Base-by-base conservation (phyloP, 2,797 vertebrate genomes). In the Lacerta agilis region DNA sequence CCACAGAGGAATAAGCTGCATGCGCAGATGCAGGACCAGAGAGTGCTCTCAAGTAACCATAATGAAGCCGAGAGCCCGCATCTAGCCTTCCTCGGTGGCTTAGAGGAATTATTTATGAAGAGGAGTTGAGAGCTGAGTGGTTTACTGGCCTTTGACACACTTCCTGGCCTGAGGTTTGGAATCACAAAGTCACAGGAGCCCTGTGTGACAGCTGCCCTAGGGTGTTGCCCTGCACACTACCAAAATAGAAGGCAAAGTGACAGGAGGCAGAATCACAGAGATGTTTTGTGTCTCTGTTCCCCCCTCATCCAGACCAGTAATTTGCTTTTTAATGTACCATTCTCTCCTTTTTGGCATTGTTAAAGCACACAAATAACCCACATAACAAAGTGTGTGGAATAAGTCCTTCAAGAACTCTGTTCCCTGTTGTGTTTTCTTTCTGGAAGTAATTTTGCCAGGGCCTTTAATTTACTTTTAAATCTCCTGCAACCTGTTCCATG, bases 51-150 rank as follows among this genome's bases (percentile, higher is more conserved):
- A 93, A 78, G 91, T 93, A 95, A 93, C 94, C 76, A 41, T 94
- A 93, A 95, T 94, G 92, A 96, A 96, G 91, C 93, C 93, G 91
- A 95, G 93, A 96, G 92, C 90, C 3, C 72, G 89, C 83, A 75
- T 86, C 87, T 85, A 91, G 88, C 89, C 91, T 94, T 96, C 88
- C 85, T 94, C 89, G 55, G 69, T 79, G 94, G 91, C 93, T 2
- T 0, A 49, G 82, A 95, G 92, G 85, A 97, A 96, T 97, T 96
- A 97, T 95, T 97, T 95, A 95, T 96, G 95, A 97, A 92, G 95
- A 92, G 79, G 79, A 96, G 93, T 93, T 87, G 86, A 88, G 45
- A 79, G 79, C 81, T 86, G 91, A 95, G 94, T 94, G 90, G 82
- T 95, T 94, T 90, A 85, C 90, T 94, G 92, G 90, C 91, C 94